These are phyloP conservation scores for Thalassophryne amazonica DNA, from an alignment of 2,797 vertebrate species.

Conservation along the genomic window DNA sequence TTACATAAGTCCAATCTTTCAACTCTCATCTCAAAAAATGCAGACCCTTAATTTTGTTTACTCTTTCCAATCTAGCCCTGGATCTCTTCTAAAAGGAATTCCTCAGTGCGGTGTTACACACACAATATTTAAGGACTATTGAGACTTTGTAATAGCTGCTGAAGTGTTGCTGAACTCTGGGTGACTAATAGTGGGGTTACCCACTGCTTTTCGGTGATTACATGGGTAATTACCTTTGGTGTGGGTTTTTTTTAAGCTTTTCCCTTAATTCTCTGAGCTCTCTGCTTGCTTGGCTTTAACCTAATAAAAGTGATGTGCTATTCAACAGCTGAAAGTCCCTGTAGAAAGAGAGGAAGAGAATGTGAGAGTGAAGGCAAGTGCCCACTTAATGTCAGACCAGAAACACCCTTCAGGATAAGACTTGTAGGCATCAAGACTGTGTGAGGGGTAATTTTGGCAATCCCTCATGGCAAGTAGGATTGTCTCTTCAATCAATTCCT, in stretches of 20 bases:
- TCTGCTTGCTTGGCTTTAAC: neutral
- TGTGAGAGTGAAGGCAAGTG: neutral
- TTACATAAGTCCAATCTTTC: too few relatives aligned
- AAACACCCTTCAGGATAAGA: neutral
- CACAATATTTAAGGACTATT: neutral
- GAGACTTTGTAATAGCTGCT: neutral
- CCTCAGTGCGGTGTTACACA: neutral
- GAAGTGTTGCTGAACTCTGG: neutral
- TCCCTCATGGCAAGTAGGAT: neutral
- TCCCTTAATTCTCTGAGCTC: neutral
- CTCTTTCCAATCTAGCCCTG: too few relatives aligned
- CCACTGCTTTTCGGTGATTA: conserved; percentile 24
- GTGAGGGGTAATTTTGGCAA: neutral
- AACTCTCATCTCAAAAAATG: too few relatives aligned
- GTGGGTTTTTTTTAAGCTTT: neutral
- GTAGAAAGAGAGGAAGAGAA: neutral
- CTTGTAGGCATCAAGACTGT: neutral
- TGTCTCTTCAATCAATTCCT: too few relatives aligned
- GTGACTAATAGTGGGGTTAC: neutral
- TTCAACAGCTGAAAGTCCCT: neutral
- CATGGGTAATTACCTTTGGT: neutral
- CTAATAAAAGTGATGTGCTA: neutral
- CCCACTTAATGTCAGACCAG: conserved; percentile 1
- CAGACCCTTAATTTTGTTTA: too few relatives aligned
- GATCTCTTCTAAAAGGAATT: neutral